These are phyloP conservation scores for Pseudomyrmex cubaensis DNA, from an alignment of 1,140 invertebrate species.

Conservation along the genomic window DNA sequence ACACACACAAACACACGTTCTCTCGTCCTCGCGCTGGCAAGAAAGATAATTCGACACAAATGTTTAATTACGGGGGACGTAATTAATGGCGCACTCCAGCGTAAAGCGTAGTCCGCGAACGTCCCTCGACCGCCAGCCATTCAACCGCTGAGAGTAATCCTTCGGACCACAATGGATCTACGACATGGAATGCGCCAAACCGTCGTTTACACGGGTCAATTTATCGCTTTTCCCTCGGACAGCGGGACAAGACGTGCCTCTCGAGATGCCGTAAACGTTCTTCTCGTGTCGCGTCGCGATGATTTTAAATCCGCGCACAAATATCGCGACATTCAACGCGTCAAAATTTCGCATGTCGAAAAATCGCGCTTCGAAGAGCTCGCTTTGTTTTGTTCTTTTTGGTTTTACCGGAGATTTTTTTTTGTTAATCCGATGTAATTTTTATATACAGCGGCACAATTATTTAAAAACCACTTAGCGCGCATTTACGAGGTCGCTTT, in stretches of 20 bases:
- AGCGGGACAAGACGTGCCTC: conserved; percentile 60
- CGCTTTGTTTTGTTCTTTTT: no score
- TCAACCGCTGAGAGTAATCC: conserved; percentile 73
- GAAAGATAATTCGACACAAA: conserved; percentile 67
- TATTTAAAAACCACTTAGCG: no score
- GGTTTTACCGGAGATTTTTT: neutral
- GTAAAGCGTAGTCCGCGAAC: conserved; percentile 46
- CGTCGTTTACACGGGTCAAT: conserved; percentile 66
- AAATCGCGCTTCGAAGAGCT: neutral
- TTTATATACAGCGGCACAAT: neutral
- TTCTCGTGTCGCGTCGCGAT: conserved; percentile 15
- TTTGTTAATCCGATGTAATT: neutral
- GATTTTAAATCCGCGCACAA: conserved; percentile 45
- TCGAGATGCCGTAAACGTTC: conserved; percentile 59
- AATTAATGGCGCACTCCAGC: conserved; percentile 62
- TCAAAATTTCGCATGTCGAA: neutral
- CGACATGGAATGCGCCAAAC: conserved; percentile 72
- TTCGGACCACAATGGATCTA: conserved; percentile 71
- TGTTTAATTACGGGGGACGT: conserved; percentile 68
- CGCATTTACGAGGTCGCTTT: no score
- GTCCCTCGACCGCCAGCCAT: conserved; percentile 57
- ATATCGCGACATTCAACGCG: neutral
- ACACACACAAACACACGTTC: neutral
- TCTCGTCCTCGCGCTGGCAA: conserved; percentile 22
- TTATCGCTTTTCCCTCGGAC: conserved; percentile 58